Evolutionary conservation across 2,888 invertebrate genomes (phyloP), one percentile per base, ranked within the genome.

Genomic region (Autographa gamma): DNA sequence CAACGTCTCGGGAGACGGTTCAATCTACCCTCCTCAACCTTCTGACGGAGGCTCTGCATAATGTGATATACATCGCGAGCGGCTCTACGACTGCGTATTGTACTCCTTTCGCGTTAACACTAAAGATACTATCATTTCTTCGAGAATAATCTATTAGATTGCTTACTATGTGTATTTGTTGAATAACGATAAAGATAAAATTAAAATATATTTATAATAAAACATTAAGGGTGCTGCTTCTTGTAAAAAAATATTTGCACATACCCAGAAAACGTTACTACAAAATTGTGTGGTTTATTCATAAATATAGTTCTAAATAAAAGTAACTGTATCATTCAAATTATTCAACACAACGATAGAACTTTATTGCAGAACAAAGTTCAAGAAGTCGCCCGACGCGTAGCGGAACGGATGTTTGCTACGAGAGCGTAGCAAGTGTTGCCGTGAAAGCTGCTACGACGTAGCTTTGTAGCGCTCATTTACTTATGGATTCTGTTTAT

Each of bases 21-120:
- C 66, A 72, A 76, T 77, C 80, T 81, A 89, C 88, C 88, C 86
- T 87, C 72, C 79, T 89, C 89, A 89, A 81, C 81, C 63, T 73
- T 69, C 82, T 82, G 76, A 82, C 81, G 80, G 71, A 76, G 75
- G 69, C 63, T 68, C 70, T 66, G 78, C 69, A 80, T 82, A 74
- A 76, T 80, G 69, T 70, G 73, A 80, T 80, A 79, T 80, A 76
- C 73, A 76, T 74, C 74, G 78, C 69, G 71, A 63, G 65, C 69
- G 64, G 69, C 62, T 34, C 41, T 7, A 25, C 25, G 41, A 18
- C 56, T 48, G 63, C 54, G 58, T 69, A 70, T 16, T 32, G 58
- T 48, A 43, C n/a, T n/a, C 5, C n/a, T n/a, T n/a, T 6, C 48
- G 48, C n/a, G 7, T n/a, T 6, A n/a, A 48, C n/a, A 7, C n/a